These are phyloP conservation scores for Lophochroa leadbeateri DNA, from an alignment of 2,113 vertebrate genomes.

Conservation along the genomic window DNA sequence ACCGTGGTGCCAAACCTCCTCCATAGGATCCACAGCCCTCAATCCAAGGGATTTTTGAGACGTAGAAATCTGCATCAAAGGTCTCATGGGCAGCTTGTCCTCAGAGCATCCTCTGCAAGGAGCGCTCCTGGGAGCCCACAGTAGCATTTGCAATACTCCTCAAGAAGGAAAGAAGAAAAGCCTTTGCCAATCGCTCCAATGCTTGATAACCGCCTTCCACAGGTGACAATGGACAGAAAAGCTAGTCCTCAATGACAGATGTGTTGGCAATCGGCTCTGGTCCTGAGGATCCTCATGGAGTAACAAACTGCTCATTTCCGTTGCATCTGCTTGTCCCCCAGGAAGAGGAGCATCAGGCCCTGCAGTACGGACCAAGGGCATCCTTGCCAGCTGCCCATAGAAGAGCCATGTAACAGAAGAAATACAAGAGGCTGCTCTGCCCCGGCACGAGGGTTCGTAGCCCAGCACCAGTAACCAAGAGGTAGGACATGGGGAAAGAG, in stretches of 20 bases:
- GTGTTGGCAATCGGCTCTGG: not conserved
- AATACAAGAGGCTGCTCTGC: not conserved
- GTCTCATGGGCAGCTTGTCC: not conserved
- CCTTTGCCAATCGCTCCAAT: not conserved
- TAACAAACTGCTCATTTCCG: not conserved
- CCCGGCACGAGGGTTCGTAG: not conserved
- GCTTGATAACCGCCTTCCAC: not conserved
- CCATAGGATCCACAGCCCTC: not conserved
- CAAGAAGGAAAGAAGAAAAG: not conserved
- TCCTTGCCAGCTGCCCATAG: not conserved
- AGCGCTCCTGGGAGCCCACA: not conserved
- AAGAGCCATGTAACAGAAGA: not conserved
- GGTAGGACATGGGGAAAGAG: not conserved
- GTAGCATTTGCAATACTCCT: not conserved
- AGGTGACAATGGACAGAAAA: not conserved
- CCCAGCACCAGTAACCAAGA: fast-evolving
- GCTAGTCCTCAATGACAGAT: not conserved
- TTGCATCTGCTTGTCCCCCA: not conserved
- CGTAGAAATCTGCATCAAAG: fast-evolving
- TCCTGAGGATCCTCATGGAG: not conserved
- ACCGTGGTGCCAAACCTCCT: not conserved
- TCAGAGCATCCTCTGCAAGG: not conserved
- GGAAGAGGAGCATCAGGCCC: not conserved
- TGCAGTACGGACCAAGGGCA: not conserved
- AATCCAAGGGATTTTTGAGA: not conserved